Percentiles rank a stretch among this genome's conserved stretches.
phyloP scores from a whole-genome alignment of 2,797 vertebrate genomes.

The Delichon dasypus region DNA sequence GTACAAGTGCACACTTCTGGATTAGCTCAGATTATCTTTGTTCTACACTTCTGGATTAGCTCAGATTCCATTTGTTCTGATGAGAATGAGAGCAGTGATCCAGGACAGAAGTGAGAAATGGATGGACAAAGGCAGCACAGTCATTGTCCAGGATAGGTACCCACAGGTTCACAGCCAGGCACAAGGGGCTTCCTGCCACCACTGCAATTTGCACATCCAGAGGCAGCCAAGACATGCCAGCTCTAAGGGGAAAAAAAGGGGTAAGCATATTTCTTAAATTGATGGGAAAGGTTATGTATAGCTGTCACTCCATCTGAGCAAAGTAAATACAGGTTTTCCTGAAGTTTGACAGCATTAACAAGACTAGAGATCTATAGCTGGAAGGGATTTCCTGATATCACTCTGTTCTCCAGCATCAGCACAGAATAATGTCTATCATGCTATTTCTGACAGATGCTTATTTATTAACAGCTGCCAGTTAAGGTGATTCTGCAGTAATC shows the following conservation, averaged over 20 bases:
- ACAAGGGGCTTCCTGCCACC: background rate
- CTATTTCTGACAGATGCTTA: background rate
- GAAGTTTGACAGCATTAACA: conserved; percentile 12
- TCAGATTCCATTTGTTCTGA: background rate
- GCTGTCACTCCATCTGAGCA: background rate
- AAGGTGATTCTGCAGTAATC: background rate
- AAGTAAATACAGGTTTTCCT: background rate
- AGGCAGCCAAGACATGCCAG: background rate
- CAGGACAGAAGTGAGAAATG: background rate
- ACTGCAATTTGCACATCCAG: background rate
- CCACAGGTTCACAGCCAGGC: background rate
- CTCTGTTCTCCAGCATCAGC: background rate
- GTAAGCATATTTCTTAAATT: background rate
- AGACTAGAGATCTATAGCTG: background rate
- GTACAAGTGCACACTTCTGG: background rate
- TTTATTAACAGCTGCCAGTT: background rate
- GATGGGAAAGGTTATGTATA: background rate
- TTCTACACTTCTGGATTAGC: background rate
- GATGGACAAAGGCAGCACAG: background rate
- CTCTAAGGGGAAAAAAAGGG: fast-evolving
- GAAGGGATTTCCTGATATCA: background rate
- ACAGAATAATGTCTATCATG: background rate
- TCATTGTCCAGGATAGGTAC: background rate
- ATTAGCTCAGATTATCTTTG: background rate
- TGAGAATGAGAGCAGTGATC: background rate